Base-by-base conservation (phyloP, 2,113 vertebrate genomes). In the Condylura cristata region DNA sequence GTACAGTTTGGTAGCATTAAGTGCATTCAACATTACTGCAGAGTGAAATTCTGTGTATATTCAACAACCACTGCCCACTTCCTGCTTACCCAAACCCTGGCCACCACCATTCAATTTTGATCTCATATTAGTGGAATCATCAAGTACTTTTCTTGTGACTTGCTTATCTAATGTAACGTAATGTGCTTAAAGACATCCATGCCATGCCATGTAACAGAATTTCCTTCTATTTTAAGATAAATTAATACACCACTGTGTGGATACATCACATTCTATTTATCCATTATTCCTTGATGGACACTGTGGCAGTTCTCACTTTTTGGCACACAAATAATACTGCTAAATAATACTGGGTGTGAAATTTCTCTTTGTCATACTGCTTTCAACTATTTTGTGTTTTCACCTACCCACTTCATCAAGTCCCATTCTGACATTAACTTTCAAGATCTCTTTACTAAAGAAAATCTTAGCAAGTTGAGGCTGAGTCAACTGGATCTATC, bases 61-160 rank as follows among this genome's bases (percentile, higher is more conserved):
- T 32, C 37, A 26, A 78, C 11, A 34, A 51, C 11, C 14, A 9
- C 11, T 90, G 53, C 24, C 18, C n/a, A 37, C 63, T 76, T 30
- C 1, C 8, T 5, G 16, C 26, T 41, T 6, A 16, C 32, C 37
- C 4, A 0, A 14, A 6, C 12, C 1, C 41, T 48, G 20, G 5
- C 71, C 87, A 71, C n/a, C 20, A 63, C 26, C 71, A 18, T 74
- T 51, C 10, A 34, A 32, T 34, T 86, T 28, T 75, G 28, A 37
- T 0, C 11, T 78, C 28, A 37, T 9, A 16, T 39, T 72, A 65
- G 16, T n/a, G n/a, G 26, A 89, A 79, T 51, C 46, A 58, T n/a
- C 41, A 0, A 79, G 20, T 39, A 39, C 44, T 60, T 60, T 63
- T 68, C 44, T 12, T 56, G 37, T 63, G 48, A 82, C 12, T 93